Evolutionary conservation across 2,113 vertebrate species (phyloP).

Genomic region (Stigmatopora nigra): DNA sequence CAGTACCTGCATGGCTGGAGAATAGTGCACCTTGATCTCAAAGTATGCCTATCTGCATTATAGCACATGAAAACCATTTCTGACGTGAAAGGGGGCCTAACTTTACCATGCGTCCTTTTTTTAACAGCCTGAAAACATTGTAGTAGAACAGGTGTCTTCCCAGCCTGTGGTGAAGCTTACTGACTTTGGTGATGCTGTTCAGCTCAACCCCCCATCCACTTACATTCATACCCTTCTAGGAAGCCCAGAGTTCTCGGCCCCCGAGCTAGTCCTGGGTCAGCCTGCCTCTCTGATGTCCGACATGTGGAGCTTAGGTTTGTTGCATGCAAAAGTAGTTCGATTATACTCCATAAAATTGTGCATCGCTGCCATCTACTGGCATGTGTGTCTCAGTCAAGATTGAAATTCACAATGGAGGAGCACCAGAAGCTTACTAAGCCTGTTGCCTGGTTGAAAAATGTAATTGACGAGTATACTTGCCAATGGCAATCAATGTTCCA

Average conservation of each 20-base stretch:
- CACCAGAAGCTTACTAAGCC: too few relatives aligned
- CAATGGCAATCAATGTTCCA: too few relatives aligned
- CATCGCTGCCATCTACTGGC: too few relatives aligned
- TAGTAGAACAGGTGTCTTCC: constrained; percentile 85
- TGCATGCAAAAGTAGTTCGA: too few relatives aligned
- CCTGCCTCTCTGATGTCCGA: constrained; percentile 87
- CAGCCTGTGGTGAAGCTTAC: constrained; percentile 88
- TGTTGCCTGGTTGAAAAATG: too few relatives aligned
- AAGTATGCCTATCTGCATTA: constrained; percentile 65
- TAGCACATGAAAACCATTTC: not conserved
- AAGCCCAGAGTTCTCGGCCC: constrained; percentile 93
- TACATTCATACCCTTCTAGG: constrained; percentile 88
- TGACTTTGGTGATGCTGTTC: constrained; percentile 90
- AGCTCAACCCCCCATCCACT: constrained; percentile 76
- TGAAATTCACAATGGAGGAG: too few relatives aligned
- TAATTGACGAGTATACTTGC: too few relatives aligned
- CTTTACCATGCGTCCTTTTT: not conserved
- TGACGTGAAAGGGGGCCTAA: not conserved
- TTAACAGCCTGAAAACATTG: constrained; percentile 88
- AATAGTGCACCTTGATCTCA: constrained; percentile 93
- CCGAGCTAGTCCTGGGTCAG: constrained; percentile 95
- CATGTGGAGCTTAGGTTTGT: constrained; percentile 85
- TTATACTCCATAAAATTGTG: too few relatives aligned
- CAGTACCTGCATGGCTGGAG: constrained; percentile 95
- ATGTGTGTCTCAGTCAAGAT: too few relatives aligned